Conservation (phyloP, 2,888 invertebrate species). For the Dryocosmus kuriphilus region DNA sequence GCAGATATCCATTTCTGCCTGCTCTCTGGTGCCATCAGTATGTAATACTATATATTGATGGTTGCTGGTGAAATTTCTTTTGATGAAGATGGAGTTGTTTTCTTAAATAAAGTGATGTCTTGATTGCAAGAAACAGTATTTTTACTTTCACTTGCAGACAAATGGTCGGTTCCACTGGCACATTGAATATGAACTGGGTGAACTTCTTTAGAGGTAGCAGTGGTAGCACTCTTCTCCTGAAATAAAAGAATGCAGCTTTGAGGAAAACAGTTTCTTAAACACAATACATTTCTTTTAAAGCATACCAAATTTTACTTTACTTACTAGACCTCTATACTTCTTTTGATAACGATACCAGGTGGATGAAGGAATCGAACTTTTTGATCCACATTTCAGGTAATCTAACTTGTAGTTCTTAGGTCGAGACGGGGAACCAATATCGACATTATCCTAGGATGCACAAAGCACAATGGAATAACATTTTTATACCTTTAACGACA, state of each 20-base stretch:
- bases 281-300: not conserved
- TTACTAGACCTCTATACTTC: not conserved
- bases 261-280: not conserved
- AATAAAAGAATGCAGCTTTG: not conserved
- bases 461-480: not conserved
- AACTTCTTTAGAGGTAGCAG: not conserved
- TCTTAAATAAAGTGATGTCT: too few species aligned
- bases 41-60: not conserved
- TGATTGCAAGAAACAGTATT: too few species aligned
- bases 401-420: not conserved
- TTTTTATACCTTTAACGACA: too few species aligned
- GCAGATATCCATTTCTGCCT: not conserved
- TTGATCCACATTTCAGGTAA: not conserved
- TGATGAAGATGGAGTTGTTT: too few species aligned
- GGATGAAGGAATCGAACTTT: not conserved
- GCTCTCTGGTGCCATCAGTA: too few species aligned
- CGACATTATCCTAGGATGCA: not conserved
- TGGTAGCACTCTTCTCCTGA: not conserved
- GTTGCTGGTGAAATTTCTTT: not conserved
- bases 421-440: not conserved
- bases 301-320: not conserved
- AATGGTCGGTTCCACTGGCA: too few species aligned
- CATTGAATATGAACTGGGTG: too few species aligned
- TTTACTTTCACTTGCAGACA: too few species aligned
- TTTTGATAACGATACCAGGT: slow-evolving; percentile 20